Evolutionary conservation across 2,888 invertebrate genomes (phyloP), one percentile per base, ranked within the genome.

Genomic region (Drosophila paucipuncta): DNA sequence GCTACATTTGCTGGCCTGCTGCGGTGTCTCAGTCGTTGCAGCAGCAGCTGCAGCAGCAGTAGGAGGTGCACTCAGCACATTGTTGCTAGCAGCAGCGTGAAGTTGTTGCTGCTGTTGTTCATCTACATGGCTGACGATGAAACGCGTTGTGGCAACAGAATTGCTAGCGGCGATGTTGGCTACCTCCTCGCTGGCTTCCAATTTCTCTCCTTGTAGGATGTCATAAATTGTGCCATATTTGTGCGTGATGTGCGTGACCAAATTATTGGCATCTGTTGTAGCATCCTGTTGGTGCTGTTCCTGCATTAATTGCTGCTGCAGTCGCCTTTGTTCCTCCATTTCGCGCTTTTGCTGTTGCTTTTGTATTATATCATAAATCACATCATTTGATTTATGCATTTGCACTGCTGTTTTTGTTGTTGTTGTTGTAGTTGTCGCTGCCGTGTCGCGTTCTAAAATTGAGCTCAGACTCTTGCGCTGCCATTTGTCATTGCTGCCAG

Each of bases 201-300:
- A 76, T 80, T 87, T 91, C 75, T 88, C 91, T 69, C 91, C 91
- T 83, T 93, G 92, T 74, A 94, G 82, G 63, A 93, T 93, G 78
- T 94, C 93, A 81, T 94, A 93, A 81, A 94, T 93, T 52, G 93
- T 93, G 75, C 92, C 93, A 82, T 93, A 93, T 79, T 92, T 93
- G 80, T 86, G 83, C 54, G 72, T 53, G 68, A 73, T 68, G 64
- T 76, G 81, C 65, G 69, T 77, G 60, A 63, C 72, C 68, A 73
- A 71, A 80, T 76, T 67, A 60, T 75, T 33, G 58, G 68, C 30
- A 25, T 58, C 75, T 68, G 70, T 65, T 70, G 71, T 35, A 65
- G 70, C 76, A 76, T 76, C 73, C 78, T 74, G 77, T 69, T 80
- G 72, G 28, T 59, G 65, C 9, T 47, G 47, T 0, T 41, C 10